Evolutionary conservation across 2,113 vertebrate genomes (phyloP), one percentile per base, ranked within the genome.

Genomic region (Ptyas mucosa): DNA sequence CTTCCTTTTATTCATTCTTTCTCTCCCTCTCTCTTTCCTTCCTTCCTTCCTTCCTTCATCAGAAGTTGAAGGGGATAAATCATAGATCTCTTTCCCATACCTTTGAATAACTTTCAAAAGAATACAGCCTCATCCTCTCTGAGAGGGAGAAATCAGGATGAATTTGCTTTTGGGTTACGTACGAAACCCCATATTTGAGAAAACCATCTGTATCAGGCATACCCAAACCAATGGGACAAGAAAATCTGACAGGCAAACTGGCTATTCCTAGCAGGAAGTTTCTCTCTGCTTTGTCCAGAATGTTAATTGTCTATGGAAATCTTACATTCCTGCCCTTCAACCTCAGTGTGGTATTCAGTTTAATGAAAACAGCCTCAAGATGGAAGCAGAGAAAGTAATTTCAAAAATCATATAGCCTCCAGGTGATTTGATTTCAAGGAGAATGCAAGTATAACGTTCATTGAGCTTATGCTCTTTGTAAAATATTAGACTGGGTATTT

Each of bases 351-450:
- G 57, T 94, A 92, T 87, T 39, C 0, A 18, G 87, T 92, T 94
- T 95, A 90, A 61, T 85, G 39, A 92, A 93, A 89, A 43, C 0
- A 85, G 92, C 92, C 91, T 94, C 87, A 85, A 64, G 89, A 88
- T 61, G 69, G 90, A 89, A 95, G 75, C 55, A 43, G 23, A 10
- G 23, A 43, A 61, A 53, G 23, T 54, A 69, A 51, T 94, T 91
- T 93, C 94, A 96, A 96, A 75, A 93, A 95, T 94, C 95, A 90
- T 58, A 93, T 1, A 10, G n/a, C 58, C 57, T 39, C 34, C 92
- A 91, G 88, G 91, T 85, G 69, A 81, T 81, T 75, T 52, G 64
- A 90, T 91, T 23, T 89, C 24, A 51, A 23, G 85, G 54, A 90
- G 55, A 95, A 75, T 94, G 92, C 43, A 34, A 90, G 34, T 24